Evolutionary conservation across 2,888 invertebrate species (phyloP), one percentile per base, ranked within the genome.

Genomic region (Vesta saturnalis): DNA sequence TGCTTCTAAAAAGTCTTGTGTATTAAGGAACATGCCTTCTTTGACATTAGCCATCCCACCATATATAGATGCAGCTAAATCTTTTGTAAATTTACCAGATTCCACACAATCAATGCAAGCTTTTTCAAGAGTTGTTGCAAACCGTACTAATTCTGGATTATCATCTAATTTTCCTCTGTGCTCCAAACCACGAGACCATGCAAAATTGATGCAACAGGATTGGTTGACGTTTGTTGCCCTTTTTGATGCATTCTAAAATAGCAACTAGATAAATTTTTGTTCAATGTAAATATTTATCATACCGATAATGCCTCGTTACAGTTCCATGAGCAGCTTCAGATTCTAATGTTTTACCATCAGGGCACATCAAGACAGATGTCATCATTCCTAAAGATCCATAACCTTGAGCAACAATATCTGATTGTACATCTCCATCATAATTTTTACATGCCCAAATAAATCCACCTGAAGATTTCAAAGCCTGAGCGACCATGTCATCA

Each of bases 371-470:
- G 22, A 96, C 95, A 62, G 94, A 94, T 15, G 95, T 94, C 95
- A 96, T 96, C 87, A 96, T 89, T 66, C 95, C 95, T 65, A 96
- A 85, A 0, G 94, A 94, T 0, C 96, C 95, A 77, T 89, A 90
- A 15, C 90, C 90, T 86, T 90, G 83, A 47, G 96, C 96, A 3
- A 96, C 92, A 72, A 95, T 88, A 80, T 96, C 95, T 0, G 94
- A 94, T 84, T 95, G 95, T 3, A 96, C 95, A 80, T 96, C 96
- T 30, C 96, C 96, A 79, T 95, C 94, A 81, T 96, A 96, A 85
- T 96, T 96, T 85, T 96, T 96, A 85, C 95, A 95, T 16, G 94
- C 92, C 96, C 96, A 96, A 56, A 96, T 92, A 82, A 95, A 95
- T 8, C 93, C 94, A 63, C 96, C 96, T 18, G 87, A 87, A 22